Evolutionary conservation across 2,888 invertebrate genomes (phyloP).

Genomic region (Adineta ricciae): DNA sequence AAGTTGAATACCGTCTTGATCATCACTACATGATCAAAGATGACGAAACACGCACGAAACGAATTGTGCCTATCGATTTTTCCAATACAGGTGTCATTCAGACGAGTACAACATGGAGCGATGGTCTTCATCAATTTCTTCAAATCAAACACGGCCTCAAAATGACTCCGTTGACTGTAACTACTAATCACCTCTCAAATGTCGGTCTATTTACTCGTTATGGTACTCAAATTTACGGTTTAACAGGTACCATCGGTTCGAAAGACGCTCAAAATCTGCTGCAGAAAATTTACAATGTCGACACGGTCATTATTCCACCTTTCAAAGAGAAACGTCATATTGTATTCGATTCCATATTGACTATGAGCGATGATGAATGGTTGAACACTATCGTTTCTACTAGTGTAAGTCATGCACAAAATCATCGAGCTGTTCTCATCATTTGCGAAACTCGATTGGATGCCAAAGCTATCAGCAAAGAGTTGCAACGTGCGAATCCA

Average conservation of each 20-base stretch:
- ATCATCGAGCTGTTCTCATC: constrained; percentile 22
- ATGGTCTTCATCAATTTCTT: constrained; percentile 33
- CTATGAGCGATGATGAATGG: constrained; percentile 18
- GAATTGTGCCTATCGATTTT: constrained; percentile 11
- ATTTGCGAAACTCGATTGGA: constrained; percentile 34
- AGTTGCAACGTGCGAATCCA: background rate
- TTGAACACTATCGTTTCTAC: background rate
- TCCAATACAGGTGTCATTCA: constrained; percentile 26
- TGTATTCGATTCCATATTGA: background rate
- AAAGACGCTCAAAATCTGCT: background rate
- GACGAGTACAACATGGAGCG: constrained; percentile 35
- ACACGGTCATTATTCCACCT: background rate
- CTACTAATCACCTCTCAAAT: background rate
- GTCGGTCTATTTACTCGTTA: background rate
- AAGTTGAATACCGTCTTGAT: constrained; percentile 30
- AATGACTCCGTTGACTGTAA: background rate
- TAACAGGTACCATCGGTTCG: background rate
- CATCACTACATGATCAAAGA: constrained; percentile 34
- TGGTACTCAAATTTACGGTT: background rate
- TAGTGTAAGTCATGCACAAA: constrained; percentile 36
- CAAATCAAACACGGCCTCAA: background rate
- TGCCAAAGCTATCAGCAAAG: background rate
- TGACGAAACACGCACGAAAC: constrained; percentile 21
- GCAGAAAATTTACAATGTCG: background rate
- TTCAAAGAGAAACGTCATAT: background rate